Percentiles rank a stretch among this genome's conserved stretches.
These are phyloP conservation scores for Eucera pruinosa DNA, from an alignment of 2,888 invertebrate species.

Conservation along the genomic window DNA sequence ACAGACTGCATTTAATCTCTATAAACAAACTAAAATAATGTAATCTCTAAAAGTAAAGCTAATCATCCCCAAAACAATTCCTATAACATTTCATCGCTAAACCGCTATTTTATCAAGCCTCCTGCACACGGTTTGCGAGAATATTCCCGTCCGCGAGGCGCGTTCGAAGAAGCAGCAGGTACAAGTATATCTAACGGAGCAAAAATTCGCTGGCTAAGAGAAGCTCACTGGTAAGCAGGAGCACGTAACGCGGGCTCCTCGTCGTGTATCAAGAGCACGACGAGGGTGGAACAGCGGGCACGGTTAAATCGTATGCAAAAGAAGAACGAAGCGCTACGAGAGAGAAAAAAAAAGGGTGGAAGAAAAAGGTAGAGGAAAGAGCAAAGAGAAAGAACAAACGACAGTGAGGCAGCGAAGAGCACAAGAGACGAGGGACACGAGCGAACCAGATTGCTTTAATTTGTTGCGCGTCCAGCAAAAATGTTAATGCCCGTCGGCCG, in stretches of 20 bases:
- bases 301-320: conserved; percentile 65
- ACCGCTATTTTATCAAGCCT: too few relatives aligned
- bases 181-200: conserved; percentile 13
- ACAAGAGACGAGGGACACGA: conserved; percentile 68
- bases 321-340: conserved; percentile 24
- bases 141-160: background rate
- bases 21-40: too few relatives aligned
- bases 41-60: too few relatives aligned
- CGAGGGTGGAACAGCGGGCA: conserved; percentile 61
- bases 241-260: conserved; percentile 51
- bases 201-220: conserved; percentile 6
- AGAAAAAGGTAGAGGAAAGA: conserved; percentile 15
- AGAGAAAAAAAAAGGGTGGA: conserved; percentile 7
- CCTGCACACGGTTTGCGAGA: background rate
- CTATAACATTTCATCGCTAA: background rate
- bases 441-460: conserved; percentile 81
- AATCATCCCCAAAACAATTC: too few relatives aligned
- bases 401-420: conserved; percentile 54
- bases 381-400: conserved; percentile 53
- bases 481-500: conserved; percentile 80
- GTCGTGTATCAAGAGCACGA: conserved; percentile 57
- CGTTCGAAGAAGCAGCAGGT: conserved; percentile 6
- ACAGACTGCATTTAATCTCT: too few relatives aligned
- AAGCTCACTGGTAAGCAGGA: conserved; percentile 28
- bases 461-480: conserved; percentile 81